Evolutionary conservation across 2,888 invertebrate genomes (phyloP), one percentile per base, ranked within the genome.

Genomic region (Timema cristinae): DNA sequence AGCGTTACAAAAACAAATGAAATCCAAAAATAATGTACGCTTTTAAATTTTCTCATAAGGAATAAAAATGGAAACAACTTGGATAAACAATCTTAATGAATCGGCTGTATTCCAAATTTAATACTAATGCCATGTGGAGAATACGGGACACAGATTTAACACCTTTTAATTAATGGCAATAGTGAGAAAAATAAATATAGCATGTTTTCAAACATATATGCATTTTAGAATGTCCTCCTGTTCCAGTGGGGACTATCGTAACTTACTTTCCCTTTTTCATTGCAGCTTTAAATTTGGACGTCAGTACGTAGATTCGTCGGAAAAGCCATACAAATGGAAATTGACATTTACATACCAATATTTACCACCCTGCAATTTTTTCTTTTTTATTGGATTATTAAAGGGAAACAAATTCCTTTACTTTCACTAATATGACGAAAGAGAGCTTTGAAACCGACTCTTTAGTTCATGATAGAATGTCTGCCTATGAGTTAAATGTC

Each of bases 351-450:
- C 77, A 77, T 89, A 69, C 89, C 89, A 5, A 79, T 88, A 66
- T 89, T 88, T 77, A 88, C 88, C 9, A 81, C 89, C 69, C 80
- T 89, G 10, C 88, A 89, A 79, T 88, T 89, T 80, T n/a, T 85
- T 88, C 80, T 88, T 89, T 79, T 89, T 87, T 79, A 88, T 89
- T 88, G 89, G 89, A n/a, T 82, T 89, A 76, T 80, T 89, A 6
- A 89, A 89, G 84, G 88, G 88, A 32, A 32, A 32, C 32, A 32
- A 32, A 32, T 32, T 32, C 32, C 32, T 32, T 32, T 32, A 32
- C 32, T 32, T 32, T 32, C 32, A 32, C 32, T 32, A 32, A 32
- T 32, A 32, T 32, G 32, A 32, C 4, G 32, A n/a, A n/a, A 32
- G 32, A 32, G 32, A 32, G 32, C 32, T 32, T 32, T 32, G 32